Conservation (phyloP, 2,888 invertebrate genomes). For the Caenorhabditis afra region DNA sequence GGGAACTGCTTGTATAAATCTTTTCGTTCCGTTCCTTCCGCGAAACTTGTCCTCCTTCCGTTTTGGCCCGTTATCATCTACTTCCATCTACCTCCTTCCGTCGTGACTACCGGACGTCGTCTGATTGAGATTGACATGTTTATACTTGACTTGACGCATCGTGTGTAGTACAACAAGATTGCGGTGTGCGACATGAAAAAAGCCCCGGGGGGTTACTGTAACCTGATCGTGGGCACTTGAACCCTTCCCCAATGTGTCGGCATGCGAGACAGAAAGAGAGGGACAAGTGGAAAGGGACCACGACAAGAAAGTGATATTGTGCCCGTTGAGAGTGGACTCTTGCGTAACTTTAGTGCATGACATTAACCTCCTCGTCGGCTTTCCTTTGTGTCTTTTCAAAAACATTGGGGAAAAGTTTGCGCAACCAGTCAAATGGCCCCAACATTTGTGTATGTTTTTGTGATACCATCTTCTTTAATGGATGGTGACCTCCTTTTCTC, state of each 20-base stretch:
- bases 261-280: background rate
- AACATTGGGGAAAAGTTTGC: background rate
- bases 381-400: background rate
- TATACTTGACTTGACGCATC: slow-evolving; percentile 9
- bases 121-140: slow-evolving; percentile 30
- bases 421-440: background rate
- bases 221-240: slow-evolving; percentile 29
- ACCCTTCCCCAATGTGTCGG: background rate
- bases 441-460: no score
- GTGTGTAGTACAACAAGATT: background rate
- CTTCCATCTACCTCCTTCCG: slow-evolving; percentile 4
- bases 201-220: slow-evolving; percentile 7
- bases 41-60: no score
- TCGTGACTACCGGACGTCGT: slow-evolving; percentile 5
- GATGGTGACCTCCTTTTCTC: background rate
- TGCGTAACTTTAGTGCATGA: slow-evolving; percentile 20
- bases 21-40: slow-evolving; percentile 6
- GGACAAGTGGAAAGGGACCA: slow-evolving; percentile 20
- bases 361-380: slow-evolving; percentile 3
- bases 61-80: slow-evolving; percentile 15
- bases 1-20: no score
- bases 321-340: no score
- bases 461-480: background rate
- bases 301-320: no score
- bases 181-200: background rate